phyloP scores from a whole-genome alignment of 2,113 vertebrate genomes.

The Halcyon malimbica region DNA sequence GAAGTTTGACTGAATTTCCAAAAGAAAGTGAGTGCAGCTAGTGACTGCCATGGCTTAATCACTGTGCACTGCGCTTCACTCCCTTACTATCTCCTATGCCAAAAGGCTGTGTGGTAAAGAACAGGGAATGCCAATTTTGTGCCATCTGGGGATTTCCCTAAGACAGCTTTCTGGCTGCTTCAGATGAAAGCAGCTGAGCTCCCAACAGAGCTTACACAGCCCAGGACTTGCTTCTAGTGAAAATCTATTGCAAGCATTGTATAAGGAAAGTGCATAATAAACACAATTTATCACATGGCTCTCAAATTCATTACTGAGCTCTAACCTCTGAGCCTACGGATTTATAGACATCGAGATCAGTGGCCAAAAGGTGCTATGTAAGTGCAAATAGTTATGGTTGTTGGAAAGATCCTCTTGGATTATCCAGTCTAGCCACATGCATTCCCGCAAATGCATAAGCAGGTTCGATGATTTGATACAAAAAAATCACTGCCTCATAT shows the following conservation, averaged over 20 bases:
- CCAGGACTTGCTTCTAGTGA: background rate
- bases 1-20: background rate
- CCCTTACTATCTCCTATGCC: background rate
- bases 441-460: conserved; percentile 38
- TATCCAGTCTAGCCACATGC: background rate
- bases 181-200: background rate
- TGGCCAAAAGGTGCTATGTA: conserved; percentile 14
- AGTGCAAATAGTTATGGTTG: conserved; percentile 21
- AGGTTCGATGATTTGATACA: background rate
- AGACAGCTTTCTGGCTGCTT: conserved; percentile 14
- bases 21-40: background rate
- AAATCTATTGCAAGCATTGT: background rate
- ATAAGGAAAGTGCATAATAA: background rate
- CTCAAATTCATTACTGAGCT: background rate
- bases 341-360: background rate
- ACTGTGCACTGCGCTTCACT: background rate
- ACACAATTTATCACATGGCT: background rate
- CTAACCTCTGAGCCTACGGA: background rate
- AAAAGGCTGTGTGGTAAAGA: background rate
- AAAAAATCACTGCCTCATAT: conserved; percentile 11
- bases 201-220: background rate
- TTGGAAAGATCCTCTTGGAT: conserved; percentile 28
- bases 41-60: background rate
- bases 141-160: conserved; percentile 13
- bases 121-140: conserved; percentile 8